phyloP scores from a whole-genome alignment of 2,888 invertebrate genomes.

The Zeuzera pyrina region DNA sequence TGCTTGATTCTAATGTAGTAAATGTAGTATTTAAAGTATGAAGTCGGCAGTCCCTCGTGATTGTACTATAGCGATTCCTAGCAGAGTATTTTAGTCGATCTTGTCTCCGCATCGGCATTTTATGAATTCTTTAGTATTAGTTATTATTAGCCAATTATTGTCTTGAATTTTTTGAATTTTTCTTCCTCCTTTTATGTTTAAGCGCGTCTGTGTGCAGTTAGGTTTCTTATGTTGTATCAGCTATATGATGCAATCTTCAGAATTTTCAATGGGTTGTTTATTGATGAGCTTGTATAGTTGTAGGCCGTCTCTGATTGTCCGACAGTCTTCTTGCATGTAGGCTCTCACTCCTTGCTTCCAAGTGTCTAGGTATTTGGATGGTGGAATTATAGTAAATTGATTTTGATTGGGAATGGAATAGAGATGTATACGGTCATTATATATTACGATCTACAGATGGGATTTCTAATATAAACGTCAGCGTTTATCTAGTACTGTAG shows the following conservation, averaged over 20 bases:
- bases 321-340: no score
- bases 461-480: constrained; percentile 6
- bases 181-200: neutral
- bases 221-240: neutral
- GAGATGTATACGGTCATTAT: constrained; percentile 3
- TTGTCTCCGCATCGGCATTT: neutral
- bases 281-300: neutral
- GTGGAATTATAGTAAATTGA: constrained; percentile 1
- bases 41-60: neutral
- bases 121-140: neutral
- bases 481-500: constrained; percentile 4
- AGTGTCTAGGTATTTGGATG: constrained; percentile 12
- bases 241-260: neutral
- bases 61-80: neutral
- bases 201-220: neutral
- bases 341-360: constrained; percentile 13
- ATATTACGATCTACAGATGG: constrained; percentile 1
- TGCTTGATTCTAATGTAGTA: no score
- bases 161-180: neutral
- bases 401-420: constrained; percentile 11
- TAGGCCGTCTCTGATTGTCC: neutral
- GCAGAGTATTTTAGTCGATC: neutral
- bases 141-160: neutral
- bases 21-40: neutral
- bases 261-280: neutral